Evolutionary conservation across 2,797 vertebrate species (phyloP), one percentile per base, ranked within the genome.

Genomic region (Gymnodraco acuticeps): DNA sequence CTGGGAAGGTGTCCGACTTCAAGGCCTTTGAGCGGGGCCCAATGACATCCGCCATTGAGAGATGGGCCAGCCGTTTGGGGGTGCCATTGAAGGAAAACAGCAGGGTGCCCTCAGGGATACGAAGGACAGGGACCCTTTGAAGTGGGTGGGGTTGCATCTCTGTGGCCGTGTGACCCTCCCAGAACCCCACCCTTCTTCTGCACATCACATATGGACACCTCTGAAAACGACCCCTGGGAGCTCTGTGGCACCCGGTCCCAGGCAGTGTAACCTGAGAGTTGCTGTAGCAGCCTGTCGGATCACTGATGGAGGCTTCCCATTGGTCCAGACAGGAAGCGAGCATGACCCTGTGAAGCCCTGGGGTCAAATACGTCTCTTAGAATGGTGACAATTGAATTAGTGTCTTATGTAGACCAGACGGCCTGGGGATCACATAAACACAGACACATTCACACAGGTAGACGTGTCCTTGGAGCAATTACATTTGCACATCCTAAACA

Each of bases 331-430:
- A 89, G 92, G 93, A 94, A 92, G 88, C 60, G n/a, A 79, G 78
- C 14, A 8, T 90, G 89, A 94, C 92, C 92, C 85, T 48, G 43
- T n/a, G 73, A 84, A 85, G 86, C 83, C 85, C 75, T 2, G 9
- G 73, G 88, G 91, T 86, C 79, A 3, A 86, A 86, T 73, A 51
- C 11, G 70, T 83, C 83, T 90, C 83, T 85, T 62, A 83, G 87
- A 93, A 87, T 48, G 70, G 91, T 91, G 91, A 94, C 90, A 91
- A 94, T 93, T 90, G 82, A 81, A 93, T 94, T 94, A 93, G 91
- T 80, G 83, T 92, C 86, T 91, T 70, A 85, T 87, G 69, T 38
- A 68, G 70, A 79, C 83, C 87, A 88, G 87, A 85, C 80, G 31
- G 83, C 73, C 60, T 58, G 54, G 65, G 23, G 80, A 85, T 72